Evolutionary conservation across 2,888 invertebrate genomes (phyloP).

Genomic region (Crioceris asparagi): DNA sequence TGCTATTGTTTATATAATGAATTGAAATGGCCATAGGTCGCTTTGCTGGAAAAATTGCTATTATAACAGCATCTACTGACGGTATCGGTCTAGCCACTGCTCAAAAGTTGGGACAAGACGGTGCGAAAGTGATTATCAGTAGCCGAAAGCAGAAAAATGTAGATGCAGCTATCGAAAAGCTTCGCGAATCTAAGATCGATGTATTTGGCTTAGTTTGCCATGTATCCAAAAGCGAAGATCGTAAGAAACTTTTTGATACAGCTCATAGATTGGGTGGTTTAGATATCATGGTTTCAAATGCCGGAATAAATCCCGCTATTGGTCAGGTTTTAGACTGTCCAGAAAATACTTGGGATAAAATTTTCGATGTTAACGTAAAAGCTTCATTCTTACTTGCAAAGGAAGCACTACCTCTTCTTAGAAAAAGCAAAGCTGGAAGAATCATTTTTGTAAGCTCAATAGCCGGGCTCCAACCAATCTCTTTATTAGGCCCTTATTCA

Average conservation of each 20-base stretch:
- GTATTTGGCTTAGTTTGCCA: slow-evolving; percentile 61
- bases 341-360: slow-evolving; percentile 86
- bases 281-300: slow-evolving; percentile 94
- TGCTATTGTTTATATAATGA: no score
- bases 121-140: slow-evolving; percentile 85
- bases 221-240: slow-evolving; percentile 73
- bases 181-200: slow-evolving; percentile 56
- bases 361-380: slow-evolving; percentile 93
- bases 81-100: slow-evolving; percentile 89
- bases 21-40: slow-evolving; percentile 11
- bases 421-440: slow-evolving; percentile 67
- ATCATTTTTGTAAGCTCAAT: slow-evolving; percentile 86
- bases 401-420: slow-evolving; percentile 73
- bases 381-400: slow-evolving; percentile 76
- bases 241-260: slow-evolving; percentile 50
- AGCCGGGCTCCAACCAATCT: slow-evolving; percentile 67
- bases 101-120: slow-evolving; percentile 73
- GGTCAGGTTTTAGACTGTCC: slow-evolving; percentile 70
- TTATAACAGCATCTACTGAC: slow-evolving; percentile 84
- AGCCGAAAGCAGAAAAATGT: slow-evolving; percentile 87
- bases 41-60: slow-evolving; percentile 63
- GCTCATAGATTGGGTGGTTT: slow-evolving; percentile 74
- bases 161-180: slow-evolving; percentile 56
- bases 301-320: slow-evolving; percentile 79
- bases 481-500: slow-evolving; percentile 85